phyloP scores from a whole-genome alignment of 2,113 vertebrate genomes.

The Malurus alboscapulatus region DNA sequence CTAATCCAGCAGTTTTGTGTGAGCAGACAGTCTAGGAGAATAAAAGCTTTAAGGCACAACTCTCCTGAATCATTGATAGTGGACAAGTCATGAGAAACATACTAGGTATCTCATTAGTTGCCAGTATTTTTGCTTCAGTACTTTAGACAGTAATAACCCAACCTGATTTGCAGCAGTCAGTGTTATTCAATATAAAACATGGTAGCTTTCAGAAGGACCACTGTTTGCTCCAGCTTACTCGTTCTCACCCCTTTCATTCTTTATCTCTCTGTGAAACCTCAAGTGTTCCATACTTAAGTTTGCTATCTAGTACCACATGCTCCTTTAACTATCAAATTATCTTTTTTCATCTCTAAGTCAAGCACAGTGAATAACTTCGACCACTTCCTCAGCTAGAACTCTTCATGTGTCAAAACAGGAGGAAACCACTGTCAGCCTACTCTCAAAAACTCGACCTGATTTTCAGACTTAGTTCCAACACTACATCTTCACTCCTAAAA shows the following conservation, averaged over 20 bases:
- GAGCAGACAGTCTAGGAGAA: neutral
- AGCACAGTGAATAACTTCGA: neutral
- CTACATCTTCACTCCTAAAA: neutral
- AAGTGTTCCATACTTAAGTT: neutral
- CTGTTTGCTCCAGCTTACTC: neutral
- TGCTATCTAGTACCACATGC: neutral
- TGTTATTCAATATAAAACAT: neutral
- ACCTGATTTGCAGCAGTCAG: neutral
- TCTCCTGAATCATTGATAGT: neutral
- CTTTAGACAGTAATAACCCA: neutral
- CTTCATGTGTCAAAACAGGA: neutral
- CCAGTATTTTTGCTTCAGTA: neutral
- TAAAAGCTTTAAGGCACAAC: neutral
- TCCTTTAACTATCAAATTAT: neutral
- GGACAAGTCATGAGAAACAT: neutral
- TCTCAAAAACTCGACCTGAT: neutral
- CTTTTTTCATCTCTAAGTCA: neutral
- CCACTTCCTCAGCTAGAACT: conserved; percentile 18
- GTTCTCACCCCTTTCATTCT: neutral
- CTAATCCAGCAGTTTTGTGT: neutral
- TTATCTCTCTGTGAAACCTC: neutral
- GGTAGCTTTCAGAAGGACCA: neutral
- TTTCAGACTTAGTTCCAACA: neutral
- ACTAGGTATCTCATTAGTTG: neutral
- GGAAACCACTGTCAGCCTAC: neutral